Base-by-base conservation (phyloP, 2,797 vertebrate species). In the Siniperca obscura region DNA sequence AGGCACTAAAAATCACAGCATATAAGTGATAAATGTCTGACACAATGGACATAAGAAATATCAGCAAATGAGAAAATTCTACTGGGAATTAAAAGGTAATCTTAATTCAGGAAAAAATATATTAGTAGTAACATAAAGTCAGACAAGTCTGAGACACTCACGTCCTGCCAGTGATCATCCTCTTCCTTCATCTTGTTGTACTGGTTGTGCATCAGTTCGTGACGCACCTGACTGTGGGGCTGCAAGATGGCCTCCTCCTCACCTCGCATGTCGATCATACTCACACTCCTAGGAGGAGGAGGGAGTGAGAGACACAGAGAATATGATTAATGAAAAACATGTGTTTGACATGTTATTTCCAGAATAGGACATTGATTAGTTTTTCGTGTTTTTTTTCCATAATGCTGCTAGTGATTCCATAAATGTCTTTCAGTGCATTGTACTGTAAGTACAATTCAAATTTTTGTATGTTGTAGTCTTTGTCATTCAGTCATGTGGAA, bases 91-190 rank as follows among this genome's bases (percentile, higher is more conserved):
- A 27, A 11, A 42, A 50, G 3, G 2, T 60, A 3, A 48, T 67
- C 2, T 22, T 3, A 57, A 36, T 40, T 0, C 5, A 40, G 7
- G 0, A 62, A 22, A 3, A 60, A 57, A 38, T 72, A 64, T 5
- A 16, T 59, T 2, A 55, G 9, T 0, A 16, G 1, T 3, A 3
- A 27, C 7, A 12, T 3, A 3, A 38, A 48, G 3, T 36, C 13
- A 11, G 10, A 38, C 7, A 38, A 30, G 48, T 52, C 2, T 9
- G 46, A 80, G 11, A 64, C 38, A 96, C 98, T 97, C 92, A 99
- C 98, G 5, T 99, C 97, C 93, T 99, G 98, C 98, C 98, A 99
- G 87, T 97, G 97, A 90, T 97, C 96, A 34, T 99, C 98, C 0
- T 99, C 98, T 83, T 99, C 98, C 84, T 96, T 97, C 91, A 98